Base-by-base conservation (phyloP, 2,113 vertebrate genomes). In the Laticauda laticaudata region DNA sequence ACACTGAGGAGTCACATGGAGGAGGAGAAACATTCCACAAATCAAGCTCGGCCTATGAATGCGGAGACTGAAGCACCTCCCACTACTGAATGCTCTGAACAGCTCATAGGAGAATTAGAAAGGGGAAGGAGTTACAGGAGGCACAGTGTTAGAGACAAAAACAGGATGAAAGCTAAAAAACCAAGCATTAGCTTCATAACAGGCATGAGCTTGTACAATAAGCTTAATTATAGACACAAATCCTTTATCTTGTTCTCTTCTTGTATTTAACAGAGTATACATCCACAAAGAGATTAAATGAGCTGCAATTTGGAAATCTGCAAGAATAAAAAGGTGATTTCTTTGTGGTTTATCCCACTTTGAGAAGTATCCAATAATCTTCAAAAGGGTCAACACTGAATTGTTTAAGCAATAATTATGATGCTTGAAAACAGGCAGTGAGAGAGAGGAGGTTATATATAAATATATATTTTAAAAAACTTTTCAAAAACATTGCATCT, bases 351-450 rank as follows among this genome's bases (percentile, higher is more conserved):
- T 39, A 81, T 43, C 75, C 34, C 7, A 39, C 69, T 81, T 81
- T 81, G 15, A 39, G 48, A 88, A 54, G n/a, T 39, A 56, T 86
- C 43, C 7, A 3, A 48, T 23, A 92, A 59, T 87, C 91, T 94
- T 95, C 39, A n/a, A 45, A 1, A 87, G 94, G 94, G 93, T 91
- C 91, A 91, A 45, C 23, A 45, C 86, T 57, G 45, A 91, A 94
- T 69, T 8, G 91, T 94, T 86, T 94, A 94, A 94, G 57, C 90
- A 94, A 96, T 95, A 96, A 90, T 94, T 94, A 91, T 91, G 92
- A 56, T 88, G 91, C 94, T 95, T 7, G 26, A 89, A 94, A 94
- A 43, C 75, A 81, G 34, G 75, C 75, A 81, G 2, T 21, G 3
- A 92, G 85, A 45, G 88, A 69, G 45, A 64, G 93, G 93, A 95